These are phyloP conservation scores for Drosophila anomelani DNA, from an alignment of 2,888 invertebrate species.

Conservation along the genomic window DNA sequence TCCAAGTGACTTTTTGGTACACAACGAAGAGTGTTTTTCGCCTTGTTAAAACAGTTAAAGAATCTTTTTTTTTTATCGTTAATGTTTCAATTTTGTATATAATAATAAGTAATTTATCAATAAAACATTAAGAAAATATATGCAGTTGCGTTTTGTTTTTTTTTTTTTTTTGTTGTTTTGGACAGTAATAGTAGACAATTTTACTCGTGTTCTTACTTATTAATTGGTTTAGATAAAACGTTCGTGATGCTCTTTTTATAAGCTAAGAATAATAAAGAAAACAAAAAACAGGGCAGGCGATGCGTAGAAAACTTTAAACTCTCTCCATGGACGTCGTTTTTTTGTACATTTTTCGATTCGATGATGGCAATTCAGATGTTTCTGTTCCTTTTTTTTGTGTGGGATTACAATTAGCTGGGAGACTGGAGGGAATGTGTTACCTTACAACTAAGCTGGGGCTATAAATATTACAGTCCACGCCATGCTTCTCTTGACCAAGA, in stretches of 20 bases:
- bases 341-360: conserved; percentile 69
- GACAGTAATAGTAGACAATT: neutral
- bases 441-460: conserved; percentile 61
- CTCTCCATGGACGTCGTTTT: conserved; percentile 35
- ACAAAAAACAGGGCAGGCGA: conserved; percentile 36
- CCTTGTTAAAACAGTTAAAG: conserved; percentile 25
- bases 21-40: conserved; percentile 13
- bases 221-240: conserved; percentile 63
- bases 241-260: conserved; percentile 41
- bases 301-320: conserved; percentile 36
- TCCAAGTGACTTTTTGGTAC: conserved; percentile 20
- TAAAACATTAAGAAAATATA: conserved; percentile 19
- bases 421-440: conserved; percentile 27
- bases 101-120: conserved; percentile 33
- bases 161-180: conserved; percentile 7
- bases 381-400: conserved; percentile 43
- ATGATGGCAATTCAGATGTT: conserved; percentile 66
- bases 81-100: conserved; percentile 38
- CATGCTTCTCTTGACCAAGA: neutral
- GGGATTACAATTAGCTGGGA: conserved; percentile 56
- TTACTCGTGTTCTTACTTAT: conserved; percentile 54
- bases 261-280: conserved; percentile 20
- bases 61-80: conserved; percentile 33
- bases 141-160: conserved; percentile 8
- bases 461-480: conserved; percentile 71